These are phyloP conservation scores for Propithecus coquereli DNA, from an alignment of 2,113 vertebrate species.

Conservation along the genomic window DNA sequence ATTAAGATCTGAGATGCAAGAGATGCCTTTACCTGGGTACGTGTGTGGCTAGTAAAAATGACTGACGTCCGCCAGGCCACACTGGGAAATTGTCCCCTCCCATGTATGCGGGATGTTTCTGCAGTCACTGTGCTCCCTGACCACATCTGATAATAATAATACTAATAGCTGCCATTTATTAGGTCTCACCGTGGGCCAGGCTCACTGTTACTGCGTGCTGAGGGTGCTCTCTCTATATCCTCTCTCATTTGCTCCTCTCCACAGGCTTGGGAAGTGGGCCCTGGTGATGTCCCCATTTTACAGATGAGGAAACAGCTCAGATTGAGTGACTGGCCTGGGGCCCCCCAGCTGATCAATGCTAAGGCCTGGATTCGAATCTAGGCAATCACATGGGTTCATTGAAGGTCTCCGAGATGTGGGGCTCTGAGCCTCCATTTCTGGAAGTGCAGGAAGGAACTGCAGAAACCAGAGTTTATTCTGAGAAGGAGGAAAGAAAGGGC, in stretches of 20 bases:
- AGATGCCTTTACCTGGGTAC: background rate
- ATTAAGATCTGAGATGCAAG: background rate
- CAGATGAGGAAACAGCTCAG: background rate
- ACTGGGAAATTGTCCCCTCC: constrained; percentile 7
- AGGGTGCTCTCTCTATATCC: background rate
- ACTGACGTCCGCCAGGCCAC: background rate
- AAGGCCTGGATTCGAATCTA: background rate
- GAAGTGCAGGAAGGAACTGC: background rate
- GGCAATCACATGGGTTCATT: background rate
- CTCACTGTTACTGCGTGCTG: background rate
- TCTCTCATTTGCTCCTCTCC: background rate
- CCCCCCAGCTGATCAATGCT: background rate
- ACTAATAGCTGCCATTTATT: background rate
- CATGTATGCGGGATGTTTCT: background rate
- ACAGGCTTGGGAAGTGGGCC: background rate
- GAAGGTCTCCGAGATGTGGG: background rate
- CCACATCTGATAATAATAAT: background rate
- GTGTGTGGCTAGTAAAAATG: constrained; percentile 5
- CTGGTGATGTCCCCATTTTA: background rate
- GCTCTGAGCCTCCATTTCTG: background rate
- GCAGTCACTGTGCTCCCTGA: background rate
- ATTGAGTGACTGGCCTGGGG: background rate
- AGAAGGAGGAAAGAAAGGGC: background rate
- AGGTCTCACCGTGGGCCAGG: background rate
- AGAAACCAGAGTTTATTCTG: background rate